A percentile compares a stretch with the other conserved stretches of the same genome.
Conservation (phyloP, 2,113 vertebrate species). For the Rana temporaria region DNA sequence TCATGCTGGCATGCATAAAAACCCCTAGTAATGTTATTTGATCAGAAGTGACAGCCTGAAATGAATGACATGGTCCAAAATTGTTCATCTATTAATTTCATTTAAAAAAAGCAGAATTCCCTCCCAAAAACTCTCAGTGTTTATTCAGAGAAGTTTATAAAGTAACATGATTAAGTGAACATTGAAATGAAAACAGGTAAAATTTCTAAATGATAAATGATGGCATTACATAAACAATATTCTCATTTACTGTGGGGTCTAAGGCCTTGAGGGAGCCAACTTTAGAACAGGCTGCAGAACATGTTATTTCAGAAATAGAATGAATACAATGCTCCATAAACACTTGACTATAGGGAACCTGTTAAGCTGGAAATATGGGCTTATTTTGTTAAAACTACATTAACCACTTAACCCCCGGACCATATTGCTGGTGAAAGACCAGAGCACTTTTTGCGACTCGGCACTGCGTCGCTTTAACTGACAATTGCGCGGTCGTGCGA, state of each 20-base stretch:
- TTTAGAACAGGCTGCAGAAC: not conserved
- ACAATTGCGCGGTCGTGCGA: no score
- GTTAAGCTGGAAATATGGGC: no score
- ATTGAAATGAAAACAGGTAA: not conserved
- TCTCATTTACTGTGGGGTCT: not conserved
- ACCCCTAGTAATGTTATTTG: not conserved
- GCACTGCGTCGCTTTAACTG: no score
- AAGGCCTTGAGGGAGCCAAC: not conserved
- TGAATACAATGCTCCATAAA: no score
- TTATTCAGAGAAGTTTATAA: conserved; percentile 11
- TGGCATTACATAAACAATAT: conserved; percentile 20
- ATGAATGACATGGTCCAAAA: conserved; percentile 8
- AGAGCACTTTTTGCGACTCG: no score
- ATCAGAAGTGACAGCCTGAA: conserved; percentile 12
- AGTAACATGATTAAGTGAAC: conserved; percentile 20
- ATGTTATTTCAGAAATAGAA: not conserved
- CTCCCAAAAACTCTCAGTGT: not conserved
- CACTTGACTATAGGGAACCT: no score
- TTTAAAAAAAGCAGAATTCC: conserved; percentile 1
- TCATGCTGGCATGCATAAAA: conserved; percentile 10
- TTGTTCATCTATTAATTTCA: not conserved
- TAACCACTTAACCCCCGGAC: no score
- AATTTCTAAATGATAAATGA: not conserved
- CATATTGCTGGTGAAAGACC: no score
- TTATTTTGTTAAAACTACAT: no score